phyloP scores from a whole-genome alignment of 2,113 vertebrate species.

The Psilopogon haemacephalus region DNA sequence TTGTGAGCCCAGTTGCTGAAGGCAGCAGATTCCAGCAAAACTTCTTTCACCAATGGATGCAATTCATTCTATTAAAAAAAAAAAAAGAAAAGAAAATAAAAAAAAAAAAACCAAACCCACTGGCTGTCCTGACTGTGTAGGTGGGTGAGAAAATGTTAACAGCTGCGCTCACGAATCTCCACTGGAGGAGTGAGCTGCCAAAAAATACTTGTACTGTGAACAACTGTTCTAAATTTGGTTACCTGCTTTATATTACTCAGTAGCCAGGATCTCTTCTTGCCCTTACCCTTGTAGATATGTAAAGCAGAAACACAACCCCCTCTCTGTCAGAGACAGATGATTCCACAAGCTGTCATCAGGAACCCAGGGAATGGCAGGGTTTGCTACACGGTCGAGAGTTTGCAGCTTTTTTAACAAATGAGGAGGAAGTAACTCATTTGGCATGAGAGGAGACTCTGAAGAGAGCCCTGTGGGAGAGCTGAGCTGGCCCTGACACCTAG shows the following conservation, averaged over 20 bases:
- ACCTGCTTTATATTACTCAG: conserved; percentile 43
- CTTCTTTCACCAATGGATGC: conserved; percentile 29
- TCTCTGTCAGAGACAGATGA: neutral
- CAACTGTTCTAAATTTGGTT: conserved; percentile 64
- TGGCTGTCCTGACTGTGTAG: conserved; percentile 61
- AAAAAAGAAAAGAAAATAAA: neutral
- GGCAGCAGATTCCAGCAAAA: conserved; percentile 62
- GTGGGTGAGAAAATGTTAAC: conserved; percentile 70
- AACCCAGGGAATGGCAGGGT: neutral
- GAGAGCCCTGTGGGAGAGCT: neutral
- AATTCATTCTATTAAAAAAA: conserved; percentile 12
- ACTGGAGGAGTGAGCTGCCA: conserved; percentile 40
- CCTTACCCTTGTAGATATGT: neutral
- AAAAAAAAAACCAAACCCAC: neutral
- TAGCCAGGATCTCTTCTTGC: neutral
- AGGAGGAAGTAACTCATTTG: neutral
- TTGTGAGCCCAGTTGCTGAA: conserved; percentile 42
- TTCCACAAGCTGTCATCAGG: neutral
- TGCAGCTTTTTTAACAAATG: neutral
- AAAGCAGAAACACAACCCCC: neutral
- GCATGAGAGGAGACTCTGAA: neutral
- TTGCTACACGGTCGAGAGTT: neutral
- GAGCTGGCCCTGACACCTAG: neutral
- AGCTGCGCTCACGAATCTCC: conserved; percentile 55
- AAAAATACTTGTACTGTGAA: conserved; percentile 57